Evolutionary conservation across 2,797 vertebrate species (phyloP).

Genomic region (Diplodus puntazzo): DNA sequence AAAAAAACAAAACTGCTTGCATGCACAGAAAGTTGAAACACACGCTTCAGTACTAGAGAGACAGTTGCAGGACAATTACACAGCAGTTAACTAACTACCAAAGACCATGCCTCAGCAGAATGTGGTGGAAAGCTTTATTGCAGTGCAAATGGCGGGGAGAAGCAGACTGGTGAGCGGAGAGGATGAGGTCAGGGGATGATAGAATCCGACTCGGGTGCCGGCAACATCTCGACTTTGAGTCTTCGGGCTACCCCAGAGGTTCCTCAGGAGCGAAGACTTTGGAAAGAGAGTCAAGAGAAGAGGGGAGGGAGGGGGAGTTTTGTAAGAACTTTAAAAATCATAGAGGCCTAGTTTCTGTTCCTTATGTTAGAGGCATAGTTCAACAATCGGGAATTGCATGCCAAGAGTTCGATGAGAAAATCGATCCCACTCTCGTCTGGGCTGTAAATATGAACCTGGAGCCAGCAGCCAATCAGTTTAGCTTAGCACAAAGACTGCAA

Average conservation of each 20-base stretch:
- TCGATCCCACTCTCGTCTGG: neutral
- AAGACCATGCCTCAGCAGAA: conserved; percentile 50
- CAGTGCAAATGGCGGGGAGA: conserved; percentile 6
- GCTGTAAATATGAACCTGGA: neutral
- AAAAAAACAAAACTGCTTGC: conserved; percentile 21
- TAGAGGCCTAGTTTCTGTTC: neutral
- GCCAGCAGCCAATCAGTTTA: neutral
- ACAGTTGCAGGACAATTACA: conserved; percentile 48
- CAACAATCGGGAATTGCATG: conserved; percentile 3
- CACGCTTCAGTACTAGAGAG: conserved; percentile 30
- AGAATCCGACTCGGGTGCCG: conserved; percentile 6
- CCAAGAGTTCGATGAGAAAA: neutral
- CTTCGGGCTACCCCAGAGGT: conserved; percentile 22
- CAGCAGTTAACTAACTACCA: conserved; percentile 51
- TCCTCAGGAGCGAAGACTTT: conserved; percentile 21
- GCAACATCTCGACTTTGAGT: conserved; percentile 16
- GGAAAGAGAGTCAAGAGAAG: conserved; percentile 16
- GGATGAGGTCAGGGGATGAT: conserved; percentile 48
- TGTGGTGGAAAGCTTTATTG: conserved; percentile 33
- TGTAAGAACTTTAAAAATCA: conserved; percentile 24
- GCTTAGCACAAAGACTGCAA: conserved; percentile 15
- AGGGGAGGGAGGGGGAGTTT: neutral
- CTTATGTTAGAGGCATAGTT: conserved; percentile 3
- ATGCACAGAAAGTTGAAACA: conserved; percentile 45
- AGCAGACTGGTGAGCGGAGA: conserved; percentile 27